phyloP scores from a whole-genome alignment of 1,140 invertebrate species.

The Gonioctena quinquepunctata region DNA sequence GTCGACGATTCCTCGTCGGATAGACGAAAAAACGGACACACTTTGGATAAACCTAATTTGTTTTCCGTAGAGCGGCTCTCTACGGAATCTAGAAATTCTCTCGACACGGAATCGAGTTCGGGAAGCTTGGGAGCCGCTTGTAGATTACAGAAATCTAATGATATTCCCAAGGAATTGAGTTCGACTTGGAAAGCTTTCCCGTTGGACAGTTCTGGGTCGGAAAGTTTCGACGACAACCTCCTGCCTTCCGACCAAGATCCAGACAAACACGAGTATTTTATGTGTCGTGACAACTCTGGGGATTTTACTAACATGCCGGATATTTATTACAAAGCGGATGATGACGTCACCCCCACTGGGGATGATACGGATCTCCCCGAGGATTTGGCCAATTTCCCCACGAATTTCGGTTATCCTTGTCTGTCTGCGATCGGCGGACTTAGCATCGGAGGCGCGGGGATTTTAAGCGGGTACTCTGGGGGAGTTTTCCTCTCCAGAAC shows the following conservation, averaged over 20 bases:
- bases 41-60: constrained; percentile 42
- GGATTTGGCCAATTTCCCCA: constrained; percentile 73
- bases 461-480: constrained; percentile 69
- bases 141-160: constrained; percentile 62
- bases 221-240: constrained; percentile 80
- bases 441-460: constrained; percentile 59
- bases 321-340: constrained; percentile 61
- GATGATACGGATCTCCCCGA: constrained; percentile 71
- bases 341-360: constrained; percentile 53
- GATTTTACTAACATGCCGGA: constrained; percentile 44
- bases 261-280: constrained; percentile 58
- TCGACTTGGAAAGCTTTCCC: constrained; percentile 81
- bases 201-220: constrained; percentile 75
- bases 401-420: constrained; percentile 71
- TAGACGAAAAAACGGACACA: constrained; percentile 36
- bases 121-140: constrained; percentile 67
- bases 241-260: constrained; percentile 73
- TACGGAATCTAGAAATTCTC: constrained; percentile 68
- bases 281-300: constrained; percentile 48
- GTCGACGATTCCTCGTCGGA: constrained; percentile 48
- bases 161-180: constrained; percentile 65
- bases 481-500: constrained; percentile 76
- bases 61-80: constrained; percentile 47
- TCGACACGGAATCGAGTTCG: constrained; percentile 75
- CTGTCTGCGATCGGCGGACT: constrained; percentile 59